A percentile compares a stretch with the other conserved stretches of the same genome.
Evolutionary conservation across 2,888 invertebrate genomes (phyloP).

Genomic region (Phyllotreta striolata): DNA sequence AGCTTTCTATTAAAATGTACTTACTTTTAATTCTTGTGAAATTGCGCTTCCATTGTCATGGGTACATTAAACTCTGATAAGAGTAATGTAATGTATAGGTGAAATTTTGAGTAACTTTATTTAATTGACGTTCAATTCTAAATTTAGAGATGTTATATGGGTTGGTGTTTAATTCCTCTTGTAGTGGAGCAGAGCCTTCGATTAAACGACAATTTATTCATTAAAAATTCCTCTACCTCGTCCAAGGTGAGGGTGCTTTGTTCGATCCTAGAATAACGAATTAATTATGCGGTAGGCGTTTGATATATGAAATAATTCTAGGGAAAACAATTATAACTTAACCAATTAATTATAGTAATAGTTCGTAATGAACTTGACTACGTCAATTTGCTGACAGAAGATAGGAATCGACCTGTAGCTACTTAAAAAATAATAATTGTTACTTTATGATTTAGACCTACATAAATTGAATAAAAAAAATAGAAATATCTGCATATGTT

Average conservation of each 20-base stretch:
- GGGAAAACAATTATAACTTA: slow-evolving; percentile 6
- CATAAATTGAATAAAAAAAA: not conserved
- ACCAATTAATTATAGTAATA: slow-evolving; percentile 3
- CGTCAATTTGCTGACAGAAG: slow-evolving; percentile 14
- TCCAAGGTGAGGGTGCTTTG: slow-evolving; percentile 13
- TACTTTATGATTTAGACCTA: slow-evolving; percentile 3
- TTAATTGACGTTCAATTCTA: too few species aligned
- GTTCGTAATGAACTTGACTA: slow-evolving; percentile 14
- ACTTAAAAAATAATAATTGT: slow-evolving; percentile 14
- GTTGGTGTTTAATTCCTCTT: too few species aligned
- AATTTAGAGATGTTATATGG: too few species aligned
- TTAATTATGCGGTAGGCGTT: not conserved
- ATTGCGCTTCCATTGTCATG: too few species aligned
- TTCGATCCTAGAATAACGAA: not conserved
- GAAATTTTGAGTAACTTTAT: too few species aligned
- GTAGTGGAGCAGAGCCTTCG: not conserved
- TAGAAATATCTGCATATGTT: not conserved
- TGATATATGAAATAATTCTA: slow-evolving; percentile 11
- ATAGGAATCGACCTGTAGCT: slow-evolving; percentile 5
- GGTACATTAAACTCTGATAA: too few species aligned
- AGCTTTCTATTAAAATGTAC: not conserved
- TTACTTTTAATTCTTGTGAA: not conserved
- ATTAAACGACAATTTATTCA: slow-evolving; percentile 1
- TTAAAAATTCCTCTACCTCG: not conserved
- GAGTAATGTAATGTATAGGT: too few species aligned